Evolutionary conservation across 2,113 vertebrate genomes (phyloP).

Genomic region (Aphyosemion australe): DNA sequence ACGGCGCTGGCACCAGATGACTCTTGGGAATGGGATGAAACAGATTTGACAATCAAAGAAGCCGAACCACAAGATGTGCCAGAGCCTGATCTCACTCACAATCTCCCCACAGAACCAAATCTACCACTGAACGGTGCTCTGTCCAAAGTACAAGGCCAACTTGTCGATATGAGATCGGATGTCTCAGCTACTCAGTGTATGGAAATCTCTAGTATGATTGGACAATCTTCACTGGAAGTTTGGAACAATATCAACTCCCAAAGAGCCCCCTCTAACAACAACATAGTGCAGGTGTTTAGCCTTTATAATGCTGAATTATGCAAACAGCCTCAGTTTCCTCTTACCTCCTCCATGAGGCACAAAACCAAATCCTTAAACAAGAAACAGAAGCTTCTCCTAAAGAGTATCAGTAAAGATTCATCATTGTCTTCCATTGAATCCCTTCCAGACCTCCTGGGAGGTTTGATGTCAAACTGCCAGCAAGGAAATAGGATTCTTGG

Average conservation of each 20-base stretch:
- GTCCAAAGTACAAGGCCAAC: not conserved
- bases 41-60: conserved; percentile 89
- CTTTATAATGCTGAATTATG: conserved; percentile 86
- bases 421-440: conserved; percentile 92
- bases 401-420: conserved; percentile 89
- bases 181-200: not conserved
- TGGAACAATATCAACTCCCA: not conserved
- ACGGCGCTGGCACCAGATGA: conserved; percentile 79
- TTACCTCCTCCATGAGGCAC: conserved; percentile 31
- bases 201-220: not conserved
- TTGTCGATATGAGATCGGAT: rapidly evolving
- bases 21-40: conserved; percentile 97
- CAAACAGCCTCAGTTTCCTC: conserved; percentile 76
- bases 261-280: conserved; percentile 51
- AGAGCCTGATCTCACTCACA: conserved; percentile 71
- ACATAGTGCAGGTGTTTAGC: conserved; percentile 90
- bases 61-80: conserved; percentile 72
- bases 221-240: conserved; percentile 8
- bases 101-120: conserved; percentile 45
- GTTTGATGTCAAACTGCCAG: conserved; percentile 58
- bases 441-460: conserved; percentile 87
- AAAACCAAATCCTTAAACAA: conserved; percentile 52
- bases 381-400: conserved; percentile 81
- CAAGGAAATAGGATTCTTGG: conserved; percentile 58
- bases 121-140: not conserved